Conservation (phyloP, 2,888 invertebrate genomes). For the Watsonalla cultraria region DNA sequence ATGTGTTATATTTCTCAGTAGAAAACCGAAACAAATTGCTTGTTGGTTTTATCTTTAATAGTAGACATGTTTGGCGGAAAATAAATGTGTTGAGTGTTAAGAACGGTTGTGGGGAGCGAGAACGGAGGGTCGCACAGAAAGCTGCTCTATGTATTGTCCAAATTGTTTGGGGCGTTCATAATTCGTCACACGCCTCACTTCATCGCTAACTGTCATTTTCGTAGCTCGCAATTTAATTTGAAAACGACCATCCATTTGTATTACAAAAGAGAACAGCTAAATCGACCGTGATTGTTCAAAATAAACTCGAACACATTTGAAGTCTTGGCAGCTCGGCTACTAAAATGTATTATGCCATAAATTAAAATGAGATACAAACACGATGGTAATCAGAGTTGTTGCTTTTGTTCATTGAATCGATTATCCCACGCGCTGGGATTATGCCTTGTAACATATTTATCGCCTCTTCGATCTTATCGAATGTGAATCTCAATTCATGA, state of each 20-base stretch:
- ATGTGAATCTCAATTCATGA: conserved; percentile 40
- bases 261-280: conserved; percentile 2
- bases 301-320: background rate
- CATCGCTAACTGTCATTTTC: conserved; percentile 47
- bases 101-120: conserved; percentile 36
- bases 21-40: background rate
- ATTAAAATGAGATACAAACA: conserved; percentile 39
- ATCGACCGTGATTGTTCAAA: background rate
- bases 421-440: conserved; percentile 56
- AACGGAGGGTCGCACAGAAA: conserved; percentile 35
- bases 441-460: conserved; percentile 48
- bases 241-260: conserved; percentile 22
- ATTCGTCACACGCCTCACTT: conserved; percentile 55
- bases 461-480: conserved; percentile 44
- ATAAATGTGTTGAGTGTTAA: conserved; percentile 42
- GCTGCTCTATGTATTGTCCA: conserved; percentile 52
- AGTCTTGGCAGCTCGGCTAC: background rate
- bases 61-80: conserved; percentile 34
- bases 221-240: conserved; percentile 32
- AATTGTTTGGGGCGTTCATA: conserved; percentile 61
- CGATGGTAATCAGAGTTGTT: conserved; percentile 43
- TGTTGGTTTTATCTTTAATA: conserved; percentile 20
- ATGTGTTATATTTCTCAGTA: background rate
- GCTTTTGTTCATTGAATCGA: conserved; percentile 58
- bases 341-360: conserved; percentile 8